phyloP scores from a whole-genome alignment of 2,113 vertebrate genomes.

The Pelecanus crispus region DNA sequence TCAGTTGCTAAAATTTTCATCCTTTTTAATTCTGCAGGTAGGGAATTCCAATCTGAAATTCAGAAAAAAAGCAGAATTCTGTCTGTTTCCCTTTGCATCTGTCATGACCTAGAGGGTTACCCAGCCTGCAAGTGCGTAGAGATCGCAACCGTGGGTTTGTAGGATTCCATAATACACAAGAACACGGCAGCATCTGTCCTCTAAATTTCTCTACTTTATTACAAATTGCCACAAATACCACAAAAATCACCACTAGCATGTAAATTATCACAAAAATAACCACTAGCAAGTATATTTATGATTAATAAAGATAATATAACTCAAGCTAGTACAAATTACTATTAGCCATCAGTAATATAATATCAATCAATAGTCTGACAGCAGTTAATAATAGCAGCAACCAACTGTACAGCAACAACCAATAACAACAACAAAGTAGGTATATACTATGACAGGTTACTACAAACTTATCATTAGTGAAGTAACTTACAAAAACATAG shows the following conservation, averaged over 20 bases:
- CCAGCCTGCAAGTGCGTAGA: not conserved
- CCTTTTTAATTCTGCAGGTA: not conserved
- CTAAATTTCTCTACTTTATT: not conserved
- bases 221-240: not conserved
- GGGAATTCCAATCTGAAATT: not conserved
- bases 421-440: not conserved
- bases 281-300: not conserved
- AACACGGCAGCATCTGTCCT: not conserved
- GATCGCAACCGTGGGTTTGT: rapidly evolving
- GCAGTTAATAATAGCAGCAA: not conserved
- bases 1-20: not conserved
- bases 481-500: not conserved
- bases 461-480: not conserved
- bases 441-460: not conserved
- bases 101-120: not conserved
- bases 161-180: not conserved
- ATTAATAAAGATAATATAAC: not conserved
- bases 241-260: not conserved
- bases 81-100: not conserved
- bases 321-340: not conserved
- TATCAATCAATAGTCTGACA: not conserved
- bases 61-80: not conserved
- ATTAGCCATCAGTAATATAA: not conserved
- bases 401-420: not conserved
- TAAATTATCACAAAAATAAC: not conserved